Evolutionary conservation across 2,888 invertebrate genomes (phyloP), one percentile per base, ranked within the genome.

Genomic region (Phasia obesa): DNA sequence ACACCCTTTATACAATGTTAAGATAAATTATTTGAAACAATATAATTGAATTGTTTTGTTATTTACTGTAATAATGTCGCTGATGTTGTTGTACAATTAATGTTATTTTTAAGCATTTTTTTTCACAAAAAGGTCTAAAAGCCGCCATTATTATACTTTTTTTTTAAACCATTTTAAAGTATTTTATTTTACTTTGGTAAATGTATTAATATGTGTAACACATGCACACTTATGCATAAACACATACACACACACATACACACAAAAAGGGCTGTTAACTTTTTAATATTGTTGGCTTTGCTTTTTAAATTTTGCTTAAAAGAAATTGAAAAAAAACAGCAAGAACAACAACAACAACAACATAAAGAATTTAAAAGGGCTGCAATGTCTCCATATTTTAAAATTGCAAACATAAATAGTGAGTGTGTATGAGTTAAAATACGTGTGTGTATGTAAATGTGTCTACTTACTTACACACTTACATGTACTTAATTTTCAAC

Each of bases 71-170:
- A 31, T 53, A 42, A n/a, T 60, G 15, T 71, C 25, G 49, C 9
- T 55, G 47, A 55, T 47, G 62, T 59, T 25, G 19, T 60, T 77
- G 60, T 49, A 69, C 38, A 59, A 65, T 70, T 57, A 65, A 64
- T 69, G 23, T 62, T 77, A 77, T 70, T 70, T 77, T 62, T 47
- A 62, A 47, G 64, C 42, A 4, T 42, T 42, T 76, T 81, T 81
- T 51, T 65, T 81, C 71, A 49, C 64, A 65, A 71, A 70, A 81
- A 51, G 75, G 65, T 76, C 70, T 70, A 59, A 53, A 81, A 65
- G 57, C 76, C 81, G 81, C 70, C 81, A 71, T 65, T 65, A 55
- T 35, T 53, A 53, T 25, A 9, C 7, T 53, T 23, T 25, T 42
- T 69, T 53, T 57, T 55, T 70, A 51, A 65, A 65, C 60, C 53